Evolutionary conservation across 2,888 invertebrate genomes (phyloP), one percentile per base, ranked within the genome.

Genomic region (Heliconius erato): DNA sequence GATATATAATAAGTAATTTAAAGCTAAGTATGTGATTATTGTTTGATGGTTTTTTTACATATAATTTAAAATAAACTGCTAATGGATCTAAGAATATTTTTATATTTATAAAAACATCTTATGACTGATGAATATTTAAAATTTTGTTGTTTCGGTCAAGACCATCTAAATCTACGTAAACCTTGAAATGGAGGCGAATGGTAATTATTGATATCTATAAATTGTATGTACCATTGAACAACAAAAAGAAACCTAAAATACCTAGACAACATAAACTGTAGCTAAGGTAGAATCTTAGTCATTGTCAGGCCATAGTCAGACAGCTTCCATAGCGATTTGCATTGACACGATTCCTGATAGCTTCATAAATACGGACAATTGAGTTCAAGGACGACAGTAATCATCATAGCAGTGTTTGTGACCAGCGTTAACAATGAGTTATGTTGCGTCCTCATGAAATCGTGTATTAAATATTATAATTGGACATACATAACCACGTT

Each of bases 381-480:
- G 94, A 95, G 95, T 95, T 95, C 95, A 95, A 95, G 95, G 95
- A 94, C 95, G 91, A 88, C 88, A 89, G 92, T 94, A 93, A 94
- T 92, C 93, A 92, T 94, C 92, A 92, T 91, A 90, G 87, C 91
- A 90, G 89, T 89, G 92, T 91, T 90, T 95, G 95, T 93, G 95
- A 94, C 94, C 94, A 93, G 94, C 92, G 93, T 95, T 93, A 94
- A 95, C 95, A 96, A 96, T 95, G 92, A 94, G 91, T 92, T 92
- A 93, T 92, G 90, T 90, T 90, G 91, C 92, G 93, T 95, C 95
- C 92, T 94, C 94, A 94, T 94, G 93, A 94, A 93, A 93, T 92
- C 91, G 93, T 92, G 88, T 91, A 93, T 94, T 92, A 94, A 94
- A 93, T 94, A 95, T 93, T 93, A 94, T 95, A 94, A 94, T 94